Percentiles rank a stretch among this genome's conserved stretches.
phyloP scores from a whole-genome alignment of 2,113 vertebrate genomes.

The Mesitornis unicolor region DNA sequence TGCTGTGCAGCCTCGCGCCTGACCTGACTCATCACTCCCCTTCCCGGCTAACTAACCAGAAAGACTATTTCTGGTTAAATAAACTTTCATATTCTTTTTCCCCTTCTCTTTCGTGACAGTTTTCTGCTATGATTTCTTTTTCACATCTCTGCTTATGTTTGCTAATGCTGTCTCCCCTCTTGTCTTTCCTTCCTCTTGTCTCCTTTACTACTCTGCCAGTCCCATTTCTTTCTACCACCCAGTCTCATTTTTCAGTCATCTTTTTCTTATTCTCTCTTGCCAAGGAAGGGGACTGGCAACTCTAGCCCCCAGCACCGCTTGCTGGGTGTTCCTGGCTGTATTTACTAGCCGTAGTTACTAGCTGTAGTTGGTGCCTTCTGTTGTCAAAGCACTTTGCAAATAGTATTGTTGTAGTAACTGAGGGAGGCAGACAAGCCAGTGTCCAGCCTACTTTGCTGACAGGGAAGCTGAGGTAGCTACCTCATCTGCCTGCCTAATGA shows the following conservation, averaged over 20 bases:
- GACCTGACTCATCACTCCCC: neutral
- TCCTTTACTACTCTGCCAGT: neutral
- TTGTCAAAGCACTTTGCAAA: neutral
- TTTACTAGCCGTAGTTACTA: neutral
- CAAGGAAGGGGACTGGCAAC: accelerated
- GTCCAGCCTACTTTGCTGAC: neutral
- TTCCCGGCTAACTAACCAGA: neutral
- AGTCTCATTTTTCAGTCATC: neutral
- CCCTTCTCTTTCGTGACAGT: neutral
- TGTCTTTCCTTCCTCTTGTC: neutral
- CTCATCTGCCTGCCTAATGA: neutral
- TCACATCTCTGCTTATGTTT: neutral
- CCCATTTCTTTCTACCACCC: neutral
- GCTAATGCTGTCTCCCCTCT: neutral
- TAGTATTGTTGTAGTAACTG: neutral
- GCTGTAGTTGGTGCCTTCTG: neutral
- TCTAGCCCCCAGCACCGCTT: accelerated
- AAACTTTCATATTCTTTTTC: neutral
- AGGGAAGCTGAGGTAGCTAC: neutral
- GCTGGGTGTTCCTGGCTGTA: accelerated
- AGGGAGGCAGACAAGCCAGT: neutral
- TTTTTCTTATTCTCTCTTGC: neutral
- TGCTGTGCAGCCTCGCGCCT: neutral
- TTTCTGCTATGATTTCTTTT: neutral
- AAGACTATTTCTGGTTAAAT: neutral